Conservation (phyloP, 2,888 invertebrate genomes). For the Tinea pellionella region DNA sequence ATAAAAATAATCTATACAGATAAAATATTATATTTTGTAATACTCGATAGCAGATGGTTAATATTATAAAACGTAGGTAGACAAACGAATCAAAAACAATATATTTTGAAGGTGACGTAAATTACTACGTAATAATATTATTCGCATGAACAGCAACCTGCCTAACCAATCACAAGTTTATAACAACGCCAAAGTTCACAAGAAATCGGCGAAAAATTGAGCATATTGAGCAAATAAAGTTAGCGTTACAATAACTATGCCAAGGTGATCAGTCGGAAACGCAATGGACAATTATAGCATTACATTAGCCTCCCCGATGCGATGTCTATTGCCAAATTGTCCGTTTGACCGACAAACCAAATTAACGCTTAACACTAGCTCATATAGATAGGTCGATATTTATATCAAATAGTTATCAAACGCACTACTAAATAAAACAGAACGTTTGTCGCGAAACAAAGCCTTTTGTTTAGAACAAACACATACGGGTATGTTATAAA, state of each 20-base stretch:
- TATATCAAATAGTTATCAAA: background rate
- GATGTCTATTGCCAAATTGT: constrained; percentile 31
- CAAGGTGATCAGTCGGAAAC: constrained; percentile 58
- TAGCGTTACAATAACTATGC: constrained; percentile 35
- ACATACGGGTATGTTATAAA: background rate
- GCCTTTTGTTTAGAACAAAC: background rate
- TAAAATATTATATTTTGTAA: too few relatives aligned
- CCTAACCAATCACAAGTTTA: background rate
- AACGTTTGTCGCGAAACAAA: background rate
- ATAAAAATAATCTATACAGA: too few relatives aligned
- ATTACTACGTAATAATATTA: background rate
- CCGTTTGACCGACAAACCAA: constrained; percentile 14
- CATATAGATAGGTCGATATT: too few relatives aligned
- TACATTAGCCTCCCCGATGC: constrained; percentile 16
- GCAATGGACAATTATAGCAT: constrained; percentile 49
- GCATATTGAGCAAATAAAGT: background rate
- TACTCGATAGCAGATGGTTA: background rate
- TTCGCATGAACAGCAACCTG: background rate
- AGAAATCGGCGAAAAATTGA: background rate
- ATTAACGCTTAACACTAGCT: background rate
- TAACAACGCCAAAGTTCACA: background rate
- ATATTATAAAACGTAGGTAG: background rate
- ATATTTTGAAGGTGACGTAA: background rate
- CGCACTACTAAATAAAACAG: background rate
- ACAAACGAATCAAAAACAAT: too few relatives aligned